Percentiles rank a stretch among this genome's conserved stretches.
These are phyloP conservation scores for Lutjanus erythropterus DNA, from an alignment of 2,113 vertebrate species.

Conservation along the genomic window DNA sequence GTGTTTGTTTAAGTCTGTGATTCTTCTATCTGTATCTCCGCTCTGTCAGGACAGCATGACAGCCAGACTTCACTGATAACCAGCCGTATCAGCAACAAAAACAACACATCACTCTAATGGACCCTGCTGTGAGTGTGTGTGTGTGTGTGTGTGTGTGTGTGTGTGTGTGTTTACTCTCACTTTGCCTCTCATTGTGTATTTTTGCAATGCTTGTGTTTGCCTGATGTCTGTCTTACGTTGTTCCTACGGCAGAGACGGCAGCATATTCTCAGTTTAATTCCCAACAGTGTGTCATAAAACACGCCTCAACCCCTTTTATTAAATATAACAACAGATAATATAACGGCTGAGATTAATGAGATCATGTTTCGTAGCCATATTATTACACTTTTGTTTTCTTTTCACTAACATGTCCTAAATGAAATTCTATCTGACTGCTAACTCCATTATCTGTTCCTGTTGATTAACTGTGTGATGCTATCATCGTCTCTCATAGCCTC, in stretches of 20 bases:
- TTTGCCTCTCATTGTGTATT: background rate
- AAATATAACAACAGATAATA: constrained; percentile 18
- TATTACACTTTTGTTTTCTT: constrained; percentile 57
- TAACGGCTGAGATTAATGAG: constrained; percentile 17
- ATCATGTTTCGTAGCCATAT: constrained; percentile 51
- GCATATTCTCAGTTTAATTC: background rate
- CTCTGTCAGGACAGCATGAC: constrained; percentile 51
- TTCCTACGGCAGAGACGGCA: background rate
- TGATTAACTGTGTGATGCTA: constrained; percentile 31
- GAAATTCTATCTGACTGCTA: constrained; percentile 33
- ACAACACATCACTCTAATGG: constrained; percentile 52
- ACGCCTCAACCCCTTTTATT: constrained; percentile 1
- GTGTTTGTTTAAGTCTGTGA: constrained; percentile 61
- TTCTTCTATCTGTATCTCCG: constrained; percentile 57
- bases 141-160: constrained; percentile 7
- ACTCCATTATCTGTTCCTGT: constrained; percentile 42
- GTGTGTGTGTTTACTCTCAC: background rate
- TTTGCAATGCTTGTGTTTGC: background rate
- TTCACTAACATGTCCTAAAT: constrained; percentile 24
- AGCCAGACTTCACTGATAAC: constrained; percentile 61
- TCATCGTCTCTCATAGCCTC: constrained; percentile 8
- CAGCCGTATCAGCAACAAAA: constrained; percentile 44
- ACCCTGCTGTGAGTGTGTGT: constrained; percentile 9
- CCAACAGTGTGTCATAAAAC: background rate
- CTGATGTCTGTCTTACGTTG: background rate